Percentiles rank a stretch among this genome's conserved stretches.
phyloP scores from a whole-genome alignment of 2,888 invertebrate species.

The Odontothrips loti region DNA sequence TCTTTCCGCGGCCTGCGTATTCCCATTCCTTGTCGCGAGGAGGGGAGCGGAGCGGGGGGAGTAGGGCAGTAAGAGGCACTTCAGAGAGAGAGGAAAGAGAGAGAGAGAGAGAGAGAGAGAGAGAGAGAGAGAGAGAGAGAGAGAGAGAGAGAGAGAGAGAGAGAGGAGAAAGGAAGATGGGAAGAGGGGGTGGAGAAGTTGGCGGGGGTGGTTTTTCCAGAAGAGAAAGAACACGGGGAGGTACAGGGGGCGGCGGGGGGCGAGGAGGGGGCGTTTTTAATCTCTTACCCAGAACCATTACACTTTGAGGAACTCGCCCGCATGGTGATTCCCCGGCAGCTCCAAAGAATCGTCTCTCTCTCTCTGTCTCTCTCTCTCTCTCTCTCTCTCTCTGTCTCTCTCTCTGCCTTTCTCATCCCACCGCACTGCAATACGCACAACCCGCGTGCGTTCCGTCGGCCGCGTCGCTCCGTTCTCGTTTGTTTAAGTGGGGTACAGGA shows the following conservation, averaged over 20 bases:
- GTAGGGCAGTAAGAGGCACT: no score
- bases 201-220: no score
- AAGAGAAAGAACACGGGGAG: no score
- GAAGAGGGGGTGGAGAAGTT: no score
- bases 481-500: background rate
- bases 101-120: no score
- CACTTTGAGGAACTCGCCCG: conserved; percentile 8
- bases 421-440: background rate
- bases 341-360: background rate
- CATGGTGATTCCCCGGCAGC: background rate
- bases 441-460: background rate
- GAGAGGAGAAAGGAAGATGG: no score
- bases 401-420: background rate
- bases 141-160: no score
- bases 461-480: background rate
- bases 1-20: background rate
- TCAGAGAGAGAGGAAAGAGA: no score
- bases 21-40: background rate
- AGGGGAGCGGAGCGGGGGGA: background rate
- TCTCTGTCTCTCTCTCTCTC: background rate
- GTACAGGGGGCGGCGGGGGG: background rate
- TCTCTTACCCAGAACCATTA: background rate
- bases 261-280: conserved; percentile 1
- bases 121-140: no score
- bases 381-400: background rate